Evolutionary conservation across 2,113 vertebrate genomes (phyloP).

Genomic region (Sula dactylatra): DNA sequence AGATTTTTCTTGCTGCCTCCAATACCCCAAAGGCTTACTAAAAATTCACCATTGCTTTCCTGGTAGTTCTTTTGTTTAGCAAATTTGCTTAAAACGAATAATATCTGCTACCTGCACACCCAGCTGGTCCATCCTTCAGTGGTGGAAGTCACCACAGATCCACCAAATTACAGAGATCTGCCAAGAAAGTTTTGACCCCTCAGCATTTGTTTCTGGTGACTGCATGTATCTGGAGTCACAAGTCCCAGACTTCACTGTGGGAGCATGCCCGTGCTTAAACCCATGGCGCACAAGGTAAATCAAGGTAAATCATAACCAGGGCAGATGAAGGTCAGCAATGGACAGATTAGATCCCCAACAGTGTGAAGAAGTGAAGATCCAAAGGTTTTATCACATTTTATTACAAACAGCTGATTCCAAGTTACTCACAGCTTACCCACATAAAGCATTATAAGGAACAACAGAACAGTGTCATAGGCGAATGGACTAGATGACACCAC

Average conservation of each 20-base stretch:
- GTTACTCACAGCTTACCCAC: fast-evolving
- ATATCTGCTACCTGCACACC: neutral
- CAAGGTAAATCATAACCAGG: neutral
- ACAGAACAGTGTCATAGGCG: fast-evolving
- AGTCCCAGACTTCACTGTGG: fast-evolving
- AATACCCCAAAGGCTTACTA: neutral
- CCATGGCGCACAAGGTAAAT: fast-evolving
- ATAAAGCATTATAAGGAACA: neutral
- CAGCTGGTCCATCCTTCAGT: neutral
- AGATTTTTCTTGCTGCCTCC: neutral
- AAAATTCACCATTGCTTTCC: neutral
- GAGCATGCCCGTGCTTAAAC: neutral
- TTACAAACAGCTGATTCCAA: neutral
- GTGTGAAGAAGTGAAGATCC: neutral
- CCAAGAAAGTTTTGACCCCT: neutral
- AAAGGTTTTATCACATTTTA: neutral
- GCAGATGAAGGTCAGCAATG: neutral
- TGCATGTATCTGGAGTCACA: neutral
- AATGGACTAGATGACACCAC: neutral
- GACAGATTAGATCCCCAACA: neutral
- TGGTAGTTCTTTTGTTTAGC: neutral
- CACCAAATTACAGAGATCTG: fast-evolving
- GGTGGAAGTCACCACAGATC: neutral
- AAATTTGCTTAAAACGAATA: neutral
- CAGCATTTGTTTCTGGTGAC: neutral